phyloP scores from a whole-genome alignment of 2,888 invertebrate genomes.

The Lochmaea capreae region DNA sequence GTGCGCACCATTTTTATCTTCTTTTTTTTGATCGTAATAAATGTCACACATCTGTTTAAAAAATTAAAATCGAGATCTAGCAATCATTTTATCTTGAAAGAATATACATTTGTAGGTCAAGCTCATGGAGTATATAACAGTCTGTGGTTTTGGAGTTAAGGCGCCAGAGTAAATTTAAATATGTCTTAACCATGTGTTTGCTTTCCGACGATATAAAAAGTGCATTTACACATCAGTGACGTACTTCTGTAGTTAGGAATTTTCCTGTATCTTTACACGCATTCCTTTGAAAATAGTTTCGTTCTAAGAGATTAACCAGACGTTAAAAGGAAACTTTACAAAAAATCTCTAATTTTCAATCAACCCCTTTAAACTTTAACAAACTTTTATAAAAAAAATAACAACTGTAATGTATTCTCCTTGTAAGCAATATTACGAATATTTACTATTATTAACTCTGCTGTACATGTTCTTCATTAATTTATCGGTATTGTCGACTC shows the following conservation, averaged over 20 bases:
- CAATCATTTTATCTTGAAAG: background rate
- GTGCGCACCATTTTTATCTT: background rate
- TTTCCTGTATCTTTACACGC: background rate
- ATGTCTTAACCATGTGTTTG: constrained; percentile 46
- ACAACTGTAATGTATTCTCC: too few species aligned
- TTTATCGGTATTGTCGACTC: background rate
- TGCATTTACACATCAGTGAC: constrained; percentile 34
- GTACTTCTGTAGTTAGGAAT: constrained; percentile 7
- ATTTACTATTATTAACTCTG: too few species aligned
- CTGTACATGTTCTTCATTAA: background rate
- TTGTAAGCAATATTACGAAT: too few species aligned
- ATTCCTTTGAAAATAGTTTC: background rate
- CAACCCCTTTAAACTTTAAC: too few species aligned
- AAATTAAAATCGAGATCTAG: constrained; percentile 6
- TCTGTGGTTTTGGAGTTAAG: constrained; percentile 36
- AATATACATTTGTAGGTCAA: constrained; percentile 11
- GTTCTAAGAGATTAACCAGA: too few species aligned
- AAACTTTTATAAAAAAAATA: too few species aligned
- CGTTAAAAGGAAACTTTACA: too few species aligned
- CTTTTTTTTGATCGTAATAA: background rate
- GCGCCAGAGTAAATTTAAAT: constrained; percentile 49
- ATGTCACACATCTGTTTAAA: constrained; percentile 10
- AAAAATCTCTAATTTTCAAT: too few species aligned
- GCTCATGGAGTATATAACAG: constrained; percentile 25
- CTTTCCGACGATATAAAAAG: constrained; percentile 39